These are phyloP conservation scores for Pseudanteris insignis DNA, from an alignment of 2,888 invertebrate species.

Conservation along the genomic window DNA sequence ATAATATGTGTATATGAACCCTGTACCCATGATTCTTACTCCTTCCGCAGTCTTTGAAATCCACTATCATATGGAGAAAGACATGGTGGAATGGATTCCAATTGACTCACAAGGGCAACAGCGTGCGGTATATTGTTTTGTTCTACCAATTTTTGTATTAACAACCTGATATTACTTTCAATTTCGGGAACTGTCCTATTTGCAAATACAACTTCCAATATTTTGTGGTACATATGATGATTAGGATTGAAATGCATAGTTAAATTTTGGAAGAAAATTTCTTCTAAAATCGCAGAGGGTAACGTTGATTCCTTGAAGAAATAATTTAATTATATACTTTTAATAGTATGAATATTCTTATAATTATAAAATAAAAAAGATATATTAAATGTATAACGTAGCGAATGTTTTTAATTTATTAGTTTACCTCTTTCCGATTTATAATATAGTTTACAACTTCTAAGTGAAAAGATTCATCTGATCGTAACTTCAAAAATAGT, in stretches of 20 bases:
- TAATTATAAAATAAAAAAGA: background rate
- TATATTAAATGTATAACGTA: background rate
- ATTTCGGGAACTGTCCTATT: slow-evolving; percentile 55
- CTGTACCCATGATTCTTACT: background rate
- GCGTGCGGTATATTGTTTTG: slow-evolving; percentile 59
- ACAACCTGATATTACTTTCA: slow-evolving; percentile 51
- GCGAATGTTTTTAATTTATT: background rate
- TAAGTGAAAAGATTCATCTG: slow-evolving; percentile 51
- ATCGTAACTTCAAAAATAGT: slow-evolving; percentile 55
- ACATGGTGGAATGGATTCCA: slow-evolving; percentile 57
- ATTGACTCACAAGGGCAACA: slow-evolving; percentile 57
- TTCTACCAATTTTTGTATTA: slow-evolving; percentile 55
- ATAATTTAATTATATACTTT: slow-evolving; percentile 4
- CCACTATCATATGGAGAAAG: slow-evolving; percentile 59
- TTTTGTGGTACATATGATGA: slow-evolving; percentile 56
- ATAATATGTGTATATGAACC: background rate
- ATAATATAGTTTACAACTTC: slow-evolving; percentile 57
- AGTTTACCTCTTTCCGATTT: slow-evolving; percentile 53
- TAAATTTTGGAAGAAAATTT: slow-evolving; percentile 59
- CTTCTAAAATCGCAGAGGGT: slow-evolving; percentile 55
- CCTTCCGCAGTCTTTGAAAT: slow-evolving; percentile 49
- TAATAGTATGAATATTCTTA: background rate
- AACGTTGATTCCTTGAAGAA: slow-evolving; percentile 48
- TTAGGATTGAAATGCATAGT: slow-evolving; percentile 57
- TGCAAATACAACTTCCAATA: slow-evolving; percentile 58